Evolutionary conservation across 1,140 invertebrate species (phyloP).

Genomic region (Heliothis subflexa): DNA sequence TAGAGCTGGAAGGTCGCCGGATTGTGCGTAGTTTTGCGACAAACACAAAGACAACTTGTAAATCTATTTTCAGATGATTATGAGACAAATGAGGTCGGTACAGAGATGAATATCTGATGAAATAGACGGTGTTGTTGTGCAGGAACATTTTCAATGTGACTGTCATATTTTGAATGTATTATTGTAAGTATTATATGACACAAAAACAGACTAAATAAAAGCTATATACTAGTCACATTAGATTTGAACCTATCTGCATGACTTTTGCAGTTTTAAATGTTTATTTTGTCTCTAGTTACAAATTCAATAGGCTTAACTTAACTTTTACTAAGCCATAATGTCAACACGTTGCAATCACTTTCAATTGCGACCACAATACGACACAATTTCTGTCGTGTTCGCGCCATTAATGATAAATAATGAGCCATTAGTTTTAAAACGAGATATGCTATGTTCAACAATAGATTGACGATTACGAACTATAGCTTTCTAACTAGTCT

Average conservation of each 20-base stretch:
- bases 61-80: neutral
- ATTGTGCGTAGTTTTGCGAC: constrained; percentile 13
- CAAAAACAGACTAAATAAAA: no score
- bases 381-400: constrained; percentile 18
- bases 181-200: no score
- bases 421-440: constrained; percentile 25
- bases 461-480: constrained; percentile 11
- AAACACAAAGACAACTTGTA: neutral
- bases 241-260: no score
- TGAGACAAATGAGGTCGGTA: neutral
- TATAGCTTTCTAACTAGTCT: neutral
- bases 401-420: constrained; percentile 20
- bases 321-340: constrained; percentile 7
- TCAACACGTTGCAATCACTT: constrained; percentile 8
- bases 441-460: constrained; percentile 14
- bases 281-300: neutral
- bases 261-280: no score
- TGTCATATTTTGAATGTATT: no score
- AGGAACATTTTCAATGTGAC: neutral
- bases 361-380: constrained; percentile 16
- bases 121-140: neutral
- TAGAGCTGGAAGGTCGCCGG: constrained; percentile 28
- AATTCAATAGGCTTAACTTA: constrained; percentile 5
- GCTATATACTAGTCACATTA: no score
- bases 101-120: neutral